Evolutionary conservation across 2,113 vertebrate genomes (phyloP), one percentile per base, ranked within the genome.

Genomic region (Ictidomys tridecemlineatus): DNA sequence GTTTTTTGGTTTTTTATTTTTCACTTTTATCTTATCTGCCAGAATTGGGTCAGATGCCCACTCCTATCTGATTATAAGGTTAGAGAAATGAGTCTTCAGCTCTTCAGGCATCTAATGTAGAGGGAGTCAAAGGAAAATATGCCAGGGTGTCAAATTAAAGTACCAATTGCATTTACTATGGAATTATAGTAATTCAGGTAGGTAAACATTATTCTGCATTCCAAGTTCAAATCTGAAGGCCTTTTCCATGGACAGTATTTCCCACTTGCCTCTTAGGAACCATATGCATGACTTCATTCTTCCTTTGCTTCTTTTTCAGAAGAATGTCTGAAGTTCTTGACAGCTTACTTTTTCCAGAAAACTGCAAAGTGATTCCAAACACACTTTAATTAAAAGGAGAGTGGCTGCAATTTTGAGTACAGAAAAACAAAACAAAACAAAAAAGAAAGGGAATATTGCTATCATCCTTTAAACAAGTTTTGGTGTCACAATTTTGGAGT

Each of bases 381-480:
- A 18, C 12, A 88, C 2, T 56, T 51, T 63, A 51, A 53, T 17
- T 39, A 58, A 92, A 80, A 18, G 73, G 16, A 37, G 28, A 37
- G n/a, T 65, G 28, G 14, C 3, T 12, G 26, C 12, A 88, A 67
- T 78, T 96, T 94, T 94, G 17, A 94, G 4, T 51, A 42, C 22
- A 1, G 20, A 28, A 28, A 45, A 45, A 45, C 7, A 42, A 42
- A 39, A 39, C 39, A 39, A 39, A 39, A 39, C 7, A 8, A 18
- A 56, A 56, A 70, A 70, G 58, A 87, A 73, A 61, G 11, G 17
- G 87, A 34, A 32, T 45, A 24, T 14, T 89, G 32, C 4, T 79
- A 91, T 92, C 24, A 74, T 37, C 63, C 42, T 51, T 89, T 83
- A 78, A 67, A 69, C 24, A 67, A 61, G 14, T 83, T 94, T 91